Evolutionary conservation across 1,140 invertebrate genomes (phyloP), one percentile per base, ranked within the genome.

Genomic region (Hyles euphorbiae): DNA sequence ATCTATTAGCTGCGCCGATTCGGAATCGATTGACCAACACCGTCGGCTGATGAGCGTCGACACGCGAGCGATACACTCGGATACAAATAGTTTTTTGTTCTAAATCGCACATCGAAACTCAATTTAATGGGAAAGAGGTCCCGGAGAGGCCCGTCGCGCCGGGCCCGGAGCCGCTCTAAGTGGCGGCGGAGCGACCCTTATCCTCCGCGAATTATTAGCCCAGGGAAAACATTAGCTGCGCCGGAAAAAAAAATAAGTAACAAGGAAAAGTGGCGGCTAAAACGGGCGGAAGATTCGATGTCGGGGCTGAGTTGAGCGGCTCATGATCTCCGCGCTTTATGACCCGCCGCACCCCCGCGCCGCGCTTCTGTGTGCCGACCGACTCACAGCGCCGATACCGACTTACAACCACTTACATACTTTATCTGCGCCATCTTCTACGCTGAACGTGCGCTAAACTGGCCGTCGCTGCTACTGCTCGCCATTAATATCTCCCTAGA

Each of bases 21-120:
- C 8, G 8, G 2, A 5, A 40, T 40, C 36, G 36, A 40, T 10
- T 48, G 6, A 48, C n/a, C 47, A 5, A n/a, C 44, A 49, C 58
- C 47, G 63, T 56, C 58, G 59, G 58, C 46, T 60, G 54, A 69
- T 48, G 67, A 65, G 48, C 50, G 34, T 8, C 62, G 44, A 10
- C n/a, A 48, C n/a, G 11, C 11, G 6, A 11, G n/a, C n/a, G n/a
- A 11, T 48, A 48, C 56, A 58, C 56, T 65, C 56, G 53, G 44
- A 58, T 51, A 64, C 72, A 71, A 72, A 68, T 72, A 70, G 68
- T 71, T 76, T 22, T 77, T 71, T 69, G 62, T 70, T 67, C 68
- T 70, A 68, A 79, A 79, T 81, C 78, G 76, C 76, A 74, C 68
- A 68, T 68, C 68, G 65, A 59, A 79, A 79, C 72, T 76, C 73